phyloP scores from a whole-genome alignment of 2,113 vertebrate genomes.

The Datnioides undecimradiatus region DNA sequence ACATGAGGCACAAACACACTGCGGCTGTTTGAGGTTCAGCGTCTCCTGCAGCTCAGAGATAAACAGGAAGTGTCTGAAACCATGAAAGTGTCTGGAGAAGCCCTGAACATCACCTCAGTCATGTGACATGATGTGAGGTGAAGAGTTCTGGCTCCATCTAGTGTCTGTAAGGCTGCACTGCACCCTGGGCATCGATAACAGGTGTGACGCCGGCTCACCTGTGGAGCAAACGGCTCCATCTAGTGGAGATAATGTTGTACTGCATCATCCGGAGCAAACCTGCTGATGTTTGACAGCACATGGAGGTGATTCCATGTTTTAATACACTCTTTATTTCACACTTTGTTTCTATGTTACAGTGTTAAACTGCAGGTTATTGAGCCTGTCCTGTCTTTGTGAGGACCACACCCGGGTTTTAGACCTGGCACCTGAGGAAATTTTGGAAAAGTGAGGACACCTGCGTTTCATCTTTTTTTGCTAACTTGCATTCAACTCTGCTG shows the following conservation, averaged over 20 bases:
- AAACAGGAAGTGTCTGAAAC: background rate
- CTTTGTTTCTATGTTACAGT: too few relatives aligned
- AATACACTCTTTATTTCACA: too few relatives aligned
- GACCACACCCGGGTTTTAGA: background rate
- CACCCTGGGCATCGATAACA: background rate
- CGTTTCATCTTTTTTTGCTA: background rate
- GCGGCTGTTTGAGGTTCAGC: background rate
- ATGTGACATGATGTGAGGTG: background rate
- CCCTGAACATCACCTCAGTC: background rate
- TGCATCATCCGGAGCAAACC: background rate
- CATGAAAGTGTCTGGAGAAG: background rate
- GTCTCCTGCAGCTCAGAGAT: background rate
- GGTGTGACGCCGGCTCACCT: background rate
- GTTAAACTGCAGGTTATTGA: background rate
- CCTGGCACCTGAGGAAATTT: too few relatives aligned
- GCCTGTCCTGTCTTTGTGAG: background rate
- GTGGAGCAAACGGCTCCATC: background rate
- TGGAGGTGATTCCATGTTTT: too few relatives aligned
- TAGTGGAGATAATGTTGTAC: background rate
- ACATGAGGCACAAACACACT: background rate
- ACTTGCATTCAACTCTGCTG: background rate
- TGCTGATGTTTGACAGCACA: too few relatives aligned
- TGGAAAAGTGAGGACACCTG: background rate
- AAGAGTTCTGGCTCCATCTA: slow-evolving; percentile 31
- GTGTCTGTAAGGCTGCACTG: background rate